Percentiles rank a stretch among this genome's conserved stretches.
Evolutionary conservation across 2,888 invertebrate genomes (phyloP).

Genomic region (Drosophila kokeensis): DNA sequence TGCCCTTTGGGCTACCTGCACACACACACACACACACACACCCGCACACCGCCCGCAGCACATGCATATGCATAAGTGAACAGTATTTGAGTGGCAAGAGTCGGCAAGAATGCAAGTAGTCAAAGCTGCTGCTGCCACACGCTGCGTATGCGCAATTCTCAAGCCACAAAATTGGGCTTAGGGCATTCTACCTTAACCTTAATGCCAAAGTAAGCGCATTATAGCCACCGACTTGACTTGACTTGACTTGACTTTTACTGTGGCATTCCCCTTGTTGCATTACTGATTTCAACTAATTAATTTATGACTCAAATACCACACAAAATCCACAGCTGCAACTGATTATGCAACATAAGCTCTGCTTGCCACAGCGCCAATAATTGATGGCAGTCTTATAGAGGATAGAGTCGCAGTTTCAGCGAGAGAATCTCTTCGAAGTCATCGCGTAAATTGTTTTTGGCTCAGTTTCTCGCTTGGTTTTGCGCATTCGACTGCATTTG

Average conservation of each 20-base stretch:
- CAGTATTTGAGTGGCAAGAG: slow-evolving; percentile 28
- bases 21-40: neutral
- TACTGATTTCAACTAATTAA: slow-evolving; percentile 53
- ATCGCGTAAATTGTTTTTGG: slow-evolving; percentile 45
- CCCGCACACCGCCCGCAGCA: neutral
- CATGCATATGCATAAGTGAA: slow-evolving; percentile 64
- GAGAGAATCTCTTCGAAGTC: neutral
- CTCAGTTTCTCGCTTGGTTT: slow-evolving; percentile 46
- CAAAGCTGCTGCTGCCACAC: slow-evolving; percentile 23
- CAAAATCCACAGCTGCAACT: slow-evolving; percentile 15
- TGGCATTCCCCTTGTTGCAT: slow-evolving; percentile 26
- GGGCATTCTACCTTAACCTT: slow-evolving; percentile 24
- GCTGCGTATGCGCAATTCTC: slow-evolving; percentile 60
- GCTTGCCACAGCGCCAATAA: slow-evolving; percentile 31
- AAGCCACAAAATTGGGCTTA: slow-evolving; percentile 14
- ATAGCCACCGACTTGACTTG: slow-evolving; percentile 38
- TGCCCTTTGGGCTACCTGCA: neutral
- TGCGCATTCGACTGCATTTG: slow-evolving; percentile 4
- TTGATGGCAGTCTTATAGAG: slow-evolving; percentile 39
- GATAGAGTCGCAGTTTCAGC: neutral
- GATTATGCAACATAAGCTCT: slow-evolving; percentile 31
- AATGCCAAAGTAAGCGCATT: slow-evolving; percentile 55
- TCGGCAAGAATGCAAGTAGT: neutral
- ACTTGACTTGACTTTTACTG: slow-evolving; percentile 39
- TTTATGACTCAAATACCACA: slow-evolving; percentile 37